Evolutionary conservation across 2,888 invertebrate genomes (phyloP).

Genomic region (Morpho deidamia): DNA sequence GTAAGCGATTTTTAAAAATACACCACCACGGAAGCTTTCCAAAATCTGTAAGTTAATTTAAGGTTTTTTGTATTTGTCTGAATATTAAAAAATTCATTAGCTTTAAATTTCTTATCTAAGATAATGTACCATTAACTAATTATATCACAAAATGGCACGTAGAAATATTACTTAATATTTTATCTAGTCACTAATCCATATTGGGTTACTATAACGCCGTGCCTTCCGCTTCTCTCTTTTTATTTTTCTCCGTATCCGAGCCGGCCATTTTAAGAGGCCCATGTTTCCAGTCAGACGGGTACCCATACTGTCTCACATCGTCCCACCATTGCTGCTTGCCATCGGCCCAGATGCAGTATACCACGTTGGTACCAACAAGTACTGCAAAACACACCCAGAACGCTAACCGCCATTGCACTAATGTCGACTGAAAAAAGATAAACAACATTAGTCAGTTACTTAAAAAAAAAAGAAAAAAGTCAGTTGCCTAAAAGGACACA

Average conservation of each 20-base stretch:
- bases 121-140: conserved; percentile 8
- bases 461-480: conserved; percentile 32
- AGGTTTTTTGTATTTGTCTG: too few species aligned
- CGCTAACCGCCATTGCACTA: conserved; percentile 82
- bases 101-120: background rate
- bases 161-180: background rate
- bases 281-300: conserved; percentile 64
- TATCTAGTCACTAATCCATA: background rate
- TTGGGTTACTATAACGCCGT: conserved; percentile 22
- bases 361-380: conserved; percentile 79
- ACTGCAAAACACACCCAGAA: conserved; percentile 86
- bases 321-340: conserved; percentile 88
- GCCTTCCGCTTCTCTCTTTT: conserved; percentile 46
- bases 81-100: background rate
- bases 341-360: conserved; percentile 83
- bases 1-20: too few species aligned
- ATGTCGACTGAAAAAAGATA: conserved; percentile 70
- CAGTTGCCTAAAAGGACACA: too few species aligned
- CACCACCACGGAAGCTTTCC: too few species aligned
- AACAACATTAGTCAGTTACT: too few species aligned
- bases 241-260: conserved; percentile 56
- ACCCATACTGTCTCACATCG: conserved; percentile 73
- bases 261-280: conserved; percentile 49
- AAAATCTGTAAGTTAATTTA: too few species aligned
- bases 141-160: conserved; percentile 21